phyloP scores from a whole-genome alignment of 2,888 invertebrate genomes.

The Drosophila siamana region DNA sequence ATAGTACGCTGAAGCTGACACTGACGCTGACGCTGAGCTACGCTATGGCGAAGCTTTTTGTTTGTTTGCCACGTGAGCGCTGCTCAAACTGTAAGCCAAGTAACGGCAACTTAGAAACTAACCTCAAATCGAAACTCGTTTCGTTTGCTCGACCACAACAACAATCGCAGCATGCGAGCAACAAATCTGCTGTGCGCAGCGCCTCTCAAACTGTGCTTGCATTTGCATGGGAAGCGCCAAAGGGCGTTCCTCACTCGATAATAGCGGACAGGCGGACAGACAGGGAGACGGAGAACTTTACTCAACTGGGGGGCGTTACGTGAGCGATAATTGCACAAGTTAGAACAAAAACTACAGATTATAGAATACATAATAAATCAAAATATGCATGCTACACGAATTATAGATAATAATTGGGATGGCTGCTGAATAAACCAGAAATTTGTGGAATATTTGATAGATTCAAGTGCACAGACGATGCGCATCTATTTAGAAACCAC shows the following conservation, averaged over 20 bases:
- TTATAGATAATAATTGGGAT: not conserved
- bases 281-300: not conserved
- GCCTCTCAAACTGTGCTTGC: not conserved
- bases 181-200: not conserved
- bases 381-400: not conserved
- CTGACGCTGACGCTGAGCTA: too few relatives aligned
- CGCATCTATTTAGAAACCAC: too few relatives aligned
- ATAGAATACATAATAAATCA: not conserved
- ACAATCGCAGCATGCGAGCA: not conserved
- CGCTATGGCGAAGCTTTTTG: slow-evolving; percentile 1
- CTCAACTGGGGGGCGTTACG: slow-evolving; percentile 8
- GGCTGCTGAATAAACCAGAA: not conserved
- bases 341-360: not conserved
- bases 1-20: not conserved
- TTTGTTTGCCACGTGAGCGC: slow-evolving; percentile 53
- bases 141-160: slow-evolving; percentile 9
- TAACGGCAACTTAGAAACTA: slow-evolving; percentile 55
- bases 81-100: slow-evolving; percentile 18
- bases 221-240: slow-evolving; percentile 2
- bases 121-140: slow-evolving; percentile 72
- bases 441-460: too few relatives aligned
- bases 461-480: too few relatives aligned
- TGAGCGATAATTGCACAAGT: slow-evolving; percentile 1
- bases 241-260: slow-evolving; percentile 10
- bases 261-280: not conserved